These are phyloP conservation scores for Ceratotherium simum DNA, from an alignment of 2,113 vertebrate genomes.

Conservation along the genomic window DNA sequence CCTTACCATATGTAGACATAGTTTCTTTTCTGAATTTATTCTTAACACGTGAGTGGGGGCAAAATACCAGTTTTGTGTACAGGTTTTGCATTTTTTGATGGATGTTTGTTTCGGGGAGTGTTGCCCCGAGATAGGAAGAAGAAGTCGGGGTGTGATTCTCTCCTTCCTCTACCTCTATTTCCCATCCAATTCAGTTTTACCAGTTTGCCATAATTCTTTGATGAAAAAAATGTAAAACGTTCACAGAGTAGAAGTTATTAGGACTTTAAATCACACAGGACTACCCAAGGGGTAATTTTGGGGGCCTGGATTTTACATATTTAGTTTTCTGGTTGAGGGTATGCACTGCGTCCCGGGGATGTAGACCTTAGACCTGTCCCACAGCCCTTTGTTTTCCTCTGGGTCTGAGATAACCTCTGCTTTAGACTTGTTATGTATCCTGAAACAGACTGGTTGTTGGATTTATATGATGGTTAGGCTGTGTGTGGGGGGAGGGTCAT, in stretches of 20 bases:
- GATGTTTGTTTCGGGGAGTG: background rate
- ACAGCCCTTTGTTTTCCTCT: background rate
- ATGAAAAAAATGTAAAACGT: conserved; percentile 55
- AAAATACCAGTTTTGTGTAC: background rate
- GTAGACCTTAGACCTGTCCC: background rate
- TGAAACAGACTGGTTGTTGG: background rate
- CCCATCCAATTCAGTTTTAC: conserved; percentile 16
- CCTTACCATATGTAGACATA: conserved; percentile 24
- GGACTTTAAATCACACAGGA: conserved; percentile 54
- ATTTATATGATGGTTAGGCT: background rate
- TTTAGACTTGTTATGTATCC: background rate
- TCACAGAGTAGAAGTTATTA: conserved; percentile 54
- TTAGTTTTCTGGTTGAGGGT: background rate
- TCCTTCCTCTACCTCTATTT: background rate
- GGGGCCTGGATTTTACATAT: background rate
- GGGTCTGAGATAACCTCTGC: background rate
- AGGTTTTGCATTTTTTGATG: conserved; percentile 11
- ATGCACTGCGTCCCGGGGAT: background rate
- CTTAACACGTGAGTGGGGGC: background rate
- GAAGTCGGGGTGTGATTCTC: background rate
- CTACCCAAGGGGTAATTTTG: background rate
- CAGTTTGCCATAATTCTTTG: background rate
- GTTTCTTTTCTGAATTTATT: conserved; percentile 49
- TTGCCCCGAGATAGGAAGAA: background rate
- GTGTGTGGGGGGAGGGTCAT: background rate